phyloP scores from a whole-genome alignment of 1,140 invertebrate genomes.

The Homarus americanus region DNA sequence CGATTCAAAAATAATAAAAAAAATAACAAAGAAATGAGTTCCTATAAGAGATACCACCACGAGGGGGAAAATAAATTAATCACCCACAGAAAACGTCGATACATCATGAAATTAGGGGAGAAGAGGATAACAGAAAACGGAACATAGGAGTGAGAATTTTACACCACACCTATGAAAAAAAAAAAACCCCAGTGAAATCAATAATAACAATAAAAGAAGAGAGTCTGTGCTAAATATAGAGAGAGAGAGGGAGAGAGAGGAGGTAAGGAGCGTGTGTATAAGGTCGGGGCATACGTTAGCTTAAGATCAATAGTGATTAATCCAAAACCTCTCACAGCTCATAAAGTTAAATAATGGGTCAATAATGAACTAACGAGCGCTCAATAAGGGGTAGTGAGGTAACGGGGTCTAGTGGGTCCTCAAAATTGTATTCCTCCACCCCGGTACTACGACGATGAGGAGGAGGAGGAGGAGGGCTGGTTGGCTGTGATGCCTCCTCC shows the following conservation, averaged over 20 bases:
- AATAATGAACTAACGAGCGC: slow-evolving; percentile 70
- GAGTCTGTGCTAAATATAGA: not conserved
- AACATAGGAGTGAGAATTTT: no score
- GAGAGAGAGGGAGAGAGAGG: slow-evolving; percentile 17
- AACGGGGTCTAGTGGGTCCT: slow-evolving; percentile 11
- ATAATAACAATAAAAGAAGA: no score
- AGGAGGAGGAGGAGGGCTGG: no score
- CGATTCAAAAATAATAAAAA: no score
- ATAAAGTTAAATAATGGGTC: slow-evolving; percentile 70
- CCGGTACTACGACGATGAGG: not conserved
- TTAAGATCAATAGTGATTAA: slow-evolving; percentile 65
- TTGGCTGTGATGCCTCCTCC: not conserved
- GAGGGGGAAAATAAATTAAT: no score
- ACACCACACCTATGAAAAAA: no score
- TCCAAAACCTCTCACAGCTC: slow-evolving; percentile 61
- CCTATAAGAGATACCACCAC: no score
- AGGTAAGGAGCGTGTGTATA: not conserved
- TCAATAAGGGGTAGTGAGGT: slow-evolving; percentile 50
- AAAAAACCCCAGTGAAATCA: no score
- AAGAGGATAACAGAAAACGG: no score
- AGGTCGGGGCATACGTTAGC: slow-evolving; percentile 44
- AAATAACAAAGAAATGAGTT: no score
- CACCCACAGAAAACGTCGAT: no score
- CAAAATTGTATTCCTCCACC: not conserved
- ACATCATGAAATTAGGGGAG: no score